Percentiles rank a stretch among this genome's conserved stretches.
Conservation (phyloP, 2,797 vertebrate genomes). For the Euphonia xanthogaster region DNA sequence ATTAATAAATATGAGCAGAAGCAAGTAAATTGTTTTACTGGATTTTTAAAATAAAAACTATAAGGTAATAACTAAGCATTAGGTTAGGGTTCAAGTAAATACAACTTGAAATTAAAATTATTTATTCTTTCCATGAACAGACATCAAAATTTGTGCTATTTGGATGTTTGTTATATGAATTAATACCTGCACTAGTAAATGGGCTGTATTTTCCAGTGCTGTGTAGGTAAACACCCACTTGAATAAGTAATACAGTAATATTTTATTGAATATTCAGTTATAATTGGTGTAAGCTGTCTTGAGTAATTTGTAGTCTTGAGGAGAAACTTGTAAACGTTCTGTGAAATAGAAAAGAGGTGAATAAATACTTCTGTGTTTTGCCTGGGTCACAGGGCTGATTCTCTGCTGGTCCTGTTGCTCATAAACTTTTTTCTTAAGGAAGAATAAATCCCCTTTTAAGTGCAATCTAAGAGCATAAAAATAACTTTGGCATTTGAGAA, state of each 20-base stretch:
- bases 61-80: not conserved
- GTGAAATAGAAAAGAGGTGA: not conserved
- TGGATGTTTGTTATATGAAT: not conserved
- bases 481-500: not conserved
- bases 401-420: not conserved
- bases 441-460: not conserved
- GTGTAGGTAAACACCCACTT: not conserved
- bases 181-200: not conserved
- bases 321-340: not conserved
- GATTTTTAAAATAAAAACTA: not conserved
- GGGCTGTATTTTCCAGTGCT: not conserved
- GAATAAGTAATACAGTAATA: not conserved
- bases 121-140: not conserved
- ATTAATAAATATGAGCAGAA: not conserved
- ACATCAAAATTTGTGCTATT: not conserved
- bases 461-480: not conserved
- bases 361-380: not conserved
- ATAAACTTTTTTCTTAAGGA: not conserved
- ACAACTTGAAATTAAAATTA: not conserved
- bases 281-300: not conserved
- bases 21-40: not conserved
- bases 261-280: not conserved
- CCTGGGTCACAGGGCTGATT: not conserved
- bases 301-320: not conserved
- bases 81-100: not conserved